phyloP scores from a whole-genome alignment of 2,797 vertebrate genomes.

The Falco biarmicus region DNA sequence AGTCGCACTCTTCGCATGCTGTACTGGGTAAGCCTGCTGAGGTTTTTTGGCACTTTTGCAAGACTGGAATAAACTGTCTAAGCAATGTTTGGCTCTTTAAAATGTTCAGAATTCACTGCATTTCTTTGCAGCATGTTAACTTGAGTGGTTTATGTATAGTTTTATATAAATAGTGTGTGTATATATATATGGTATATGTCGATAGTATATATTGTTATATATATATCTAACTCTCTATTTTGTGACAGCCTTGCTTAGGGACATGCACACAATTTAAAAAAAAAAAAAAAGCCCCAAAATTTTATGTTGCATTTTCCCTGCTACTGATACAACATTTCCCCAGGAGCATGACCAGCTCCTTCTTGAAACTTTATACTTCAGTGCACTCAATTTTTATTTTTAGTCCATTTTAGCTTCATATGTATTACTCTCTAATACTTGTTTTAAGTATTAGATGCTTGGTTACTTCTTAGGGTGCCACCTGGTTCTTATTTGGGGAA shows the following conservation, averaged over 20 bases:
- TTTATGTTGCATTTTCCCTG: not conserved
- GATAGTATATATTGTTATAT: no score
- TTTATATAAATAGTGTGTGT: no score
- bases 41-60: not conserved
- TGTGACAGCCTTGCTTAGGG: not conserved
- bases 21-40: accelerated
- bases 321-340: not conserved
- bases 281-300: no score
- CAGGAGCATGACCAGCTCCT: not conserved
- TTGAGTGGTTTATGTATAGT: no score
- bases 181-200: no score
- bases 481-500: not conserved
- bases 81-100: not conserved
- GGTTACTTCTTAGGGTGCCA: not conserved
- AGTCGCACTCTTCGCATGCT: not conserved
- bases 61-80: not conserved
- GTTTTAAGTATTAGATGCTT: not conserved
- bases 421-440: not conserved
- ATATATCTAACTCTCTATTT: not conserved
- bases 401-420: not conserved
- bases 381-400: not conserved
- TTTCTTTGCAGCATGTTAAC: not conserved
- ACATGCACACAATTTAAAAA: accelerated
- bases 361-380: not conserved
- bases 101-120: not conserved